Base-by-base conservation (phyloP, 2,113 vertebrate species). In the Sciurus niger region DNA sequence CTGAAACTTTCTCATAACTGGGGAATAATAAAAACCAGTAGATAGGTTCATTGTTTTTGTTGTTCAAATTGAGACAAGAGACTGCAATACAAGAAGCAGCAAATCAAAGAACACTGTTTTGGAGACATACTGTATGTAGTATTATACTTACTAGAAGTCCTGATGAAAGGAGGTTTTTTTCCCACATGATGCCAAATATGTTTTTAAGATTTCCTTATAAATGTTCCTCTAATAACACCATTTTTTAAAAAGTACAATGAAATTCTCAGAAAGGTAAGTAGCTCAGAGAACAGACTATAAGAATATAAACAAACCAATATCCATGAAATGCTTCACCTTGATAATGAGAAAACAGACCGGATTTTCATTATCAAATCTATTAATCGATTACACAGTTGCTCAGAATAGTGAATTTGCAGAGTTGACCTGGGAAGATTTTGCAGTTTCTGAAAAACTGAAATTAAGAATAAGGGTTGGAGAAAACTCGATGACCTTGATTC, bases 401-500 rank as follows among this genome's bases (percentile, higher is more conserved):
- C 68, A 79, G 78, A 84, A 90, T 58, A 63, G 16, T 63, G 32
- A 43, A 51, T 73, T 89, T 78, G 70, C 55, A 87, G 77, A 55
- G 58, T 73, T 83, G 43, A 60, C 53, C 55, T 76, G 34, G 34
- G 46, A 86, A 30, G 83, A 8, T 43, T 93, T 70, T 76, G 34
- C 17, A 67, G n/a, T 76, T 89, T 91, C 37, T 84, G 67, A 89
- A 90, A 68, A 93, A 84, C 5, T 60, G 12, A 74, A 96, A 32
- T 79, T 67, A 76, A 94, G 58, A 79, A 4, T 65, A 14, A 40
- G 58, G 53, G 28, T 77, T 92, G 37, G 77, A 83, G 73, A 90
- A 48, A 96, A 77, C 85, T 92, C 84, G 28, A 0, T 80, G 77
- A 90, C 85, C 88, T 90, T 85, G 53, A 77, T 53, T 96, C 73